Conservation (phyloP, 53 echinoderm and acorn worm genomes). For the Crossaster papposus region DNA sequence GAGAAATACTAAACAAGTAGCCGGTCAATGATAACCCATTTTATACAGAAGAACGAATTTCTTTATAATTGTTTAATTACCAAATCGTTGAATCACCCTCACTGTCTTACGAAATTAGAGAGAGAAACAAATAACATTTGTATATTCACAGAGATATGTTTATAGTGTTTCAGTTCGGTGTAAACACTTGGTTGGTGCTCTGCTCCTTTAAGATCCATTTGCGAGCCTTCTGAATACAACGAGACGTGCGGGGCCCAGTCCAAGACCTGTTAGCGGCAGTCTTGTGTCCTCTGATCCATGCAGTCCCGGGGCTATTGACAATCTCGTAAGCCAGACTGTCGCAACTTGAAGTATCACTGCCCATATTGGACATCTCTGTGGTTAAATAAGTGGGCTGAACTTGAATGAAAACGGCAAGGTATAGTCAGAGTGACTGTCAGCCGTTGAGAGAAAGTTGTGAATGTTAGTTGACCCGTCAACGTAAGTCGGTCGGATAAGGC, state of each 20-base stretch:
- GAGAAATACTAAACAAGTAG: too few relatives aligned
- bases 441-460: not conserved
- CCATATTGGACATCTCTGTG: not conserved
- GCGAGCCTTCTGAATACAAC: not conserved
- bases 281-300: not conserved
- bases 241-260: not conserved
- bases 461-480: not conserved
- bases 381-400: not conserved
- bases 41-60: too few relatives aligned
- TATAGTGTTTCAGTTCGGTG: not conserved
- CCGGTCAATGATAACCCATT: too few relatives aligned
- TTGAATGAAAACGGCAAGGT: not conserved
- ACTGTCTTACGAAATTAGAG: too few relatives aligned
- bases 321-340: not conserved
- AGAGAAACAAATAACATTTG: too few relatives aligned
- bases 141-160: not conserved
- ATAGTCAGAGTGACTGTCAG: not conserved
- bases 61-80: too few relatives aligned
- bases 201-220: not conserved
- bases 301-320: not conserved
- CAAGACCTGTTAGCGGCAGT: not conserved
- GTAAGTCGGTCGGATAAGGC: not conserved
- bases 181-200: not conserved
- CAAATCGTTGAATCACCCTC: too few relatives aligned
- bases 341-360: not conserved